Evolutionary conservation across 2,113 vertebrate species (phyloP).

Genomic region (Myotis lucifugus): DNA sequence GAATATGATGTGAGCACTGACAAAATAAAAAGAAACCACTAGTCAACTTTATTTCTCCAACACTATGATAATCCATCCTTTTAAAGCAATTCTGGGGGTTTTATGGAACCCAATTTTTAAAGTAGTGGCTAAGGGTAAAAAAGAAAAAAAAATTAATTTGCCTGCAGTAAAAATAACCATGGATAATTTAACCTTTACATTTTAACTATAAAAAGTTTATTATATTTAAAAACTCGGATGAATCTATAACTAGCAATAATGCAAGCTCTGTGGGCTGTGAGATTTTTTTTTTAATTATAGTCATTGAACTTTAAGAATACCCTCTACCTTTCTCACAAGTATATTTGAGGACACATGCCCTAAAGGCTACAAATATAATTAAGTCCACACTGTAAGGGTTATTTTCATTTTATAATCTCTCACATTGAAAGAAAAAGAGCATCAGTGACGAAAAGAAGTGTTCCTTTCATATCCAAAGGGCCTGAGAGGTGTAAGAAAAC

Average conservation of each 20-base stretch:
- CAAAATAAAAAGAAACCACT: not conserved
- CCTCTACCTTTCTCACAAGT: not conserved
- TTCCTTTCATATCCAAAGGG: not conserved
- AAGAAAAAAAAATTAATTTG: not conserved
- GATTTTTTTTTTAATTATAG: not conserved
- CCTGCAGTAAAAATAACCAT: not conserved
- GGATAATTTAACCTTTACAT: not conserved
- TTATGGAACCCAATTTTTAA: not conserved
- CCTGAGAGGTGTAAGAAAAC: not conserved
- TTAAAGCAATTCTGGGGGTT: not conserved
- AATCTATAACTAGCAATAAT: not conserved
- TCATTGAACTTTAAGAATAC: not conserved
- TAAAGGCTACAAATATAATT: not conserved
- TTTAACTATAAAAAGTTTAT: not conserved
- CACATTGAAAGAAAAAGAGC: not conserved
- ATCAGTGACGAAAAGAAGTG: not conserved
- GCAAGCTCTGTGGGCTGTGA: not conserved
- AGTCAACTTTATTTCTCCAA: constrained; percentile 5
- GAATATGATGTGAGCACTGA: not conserved
- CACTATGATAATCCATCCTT: not conserved
- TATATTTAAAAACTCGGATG: not conserved
- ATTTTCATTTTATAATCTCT: not conserved
- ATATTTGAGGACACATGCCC: not conserved
- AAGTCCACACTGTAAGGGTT: not conserved
- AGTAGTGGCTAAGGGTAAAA: not conserved